These are phyloP conservation scores for Philonicus albiceps DNA, from an alignment of 2,888 invertebrate species.

Conservation along the genomic window DNA sequence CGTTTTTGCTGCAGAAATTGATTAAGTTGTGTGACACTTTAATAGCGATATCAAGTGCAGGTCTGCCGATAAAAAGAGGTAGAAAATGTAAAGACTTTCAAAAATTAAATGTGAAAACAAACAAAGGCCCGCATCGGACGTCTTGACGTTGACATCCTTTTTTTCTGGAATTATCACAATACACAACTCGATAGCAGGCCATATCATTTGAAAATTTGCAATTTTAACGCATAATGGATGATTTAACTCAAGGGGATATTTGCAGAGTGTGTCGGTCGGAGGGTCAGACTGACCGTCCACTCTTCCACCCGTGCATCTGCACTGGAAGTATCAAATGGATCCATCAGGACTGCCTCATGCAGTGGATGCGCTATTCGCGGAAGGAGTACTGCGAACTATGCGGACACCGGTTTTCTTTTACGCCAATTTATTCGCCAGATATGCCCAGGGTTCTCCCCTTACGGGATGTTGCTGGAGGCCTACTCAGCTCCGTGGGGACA, in stretches of 20 bases:
- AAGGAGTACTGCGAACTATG: constrained; percentile 99
- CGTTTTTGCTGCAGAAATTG: not conserved
- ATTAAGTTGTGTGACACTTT: not conserved
- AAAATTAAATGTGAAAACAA: not conserved
- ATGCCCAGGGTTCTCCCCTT: constrained; percentile 98
- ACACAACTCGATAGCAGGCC: not conserved
- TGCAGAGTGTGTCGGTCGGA: constrained; percentile 98
- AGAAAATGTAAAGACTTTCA: not conserved
- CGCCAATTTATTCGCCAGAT: constrained; percentile 99
- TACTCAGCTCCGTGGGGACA: constrained; percentile 86
- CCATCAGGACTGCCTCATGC: constrained; percentile 97
- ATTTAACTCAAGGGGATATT: constrained; percentile 76
- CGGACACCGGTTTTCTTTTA: constrained; percentile 96
- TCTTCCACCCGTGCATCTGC: constrained; percentile 98
- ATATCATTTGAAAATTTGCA: not conserved
- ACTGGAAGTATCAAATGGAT: constrained; percentile 99
- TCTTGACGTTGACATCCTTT: not conserved
- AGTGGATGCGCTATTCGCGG: constrained; percentile 98
- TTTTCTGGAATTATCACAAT: not conserved
- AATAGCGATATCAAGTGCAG: not conserved
- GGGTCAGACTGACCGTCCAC: constrained; percentile 86
- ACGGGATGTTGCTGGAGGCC: constrained; percentile 88
- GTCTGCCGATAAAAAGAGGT: not conserved
- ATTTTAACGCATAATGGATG: constrained; percentile 57
- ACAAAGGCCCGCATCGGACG: not conserved